Base-by-base conservation (phyloP, 2,113 vertebrate species). In the Podarcis raffonei region DNA sequence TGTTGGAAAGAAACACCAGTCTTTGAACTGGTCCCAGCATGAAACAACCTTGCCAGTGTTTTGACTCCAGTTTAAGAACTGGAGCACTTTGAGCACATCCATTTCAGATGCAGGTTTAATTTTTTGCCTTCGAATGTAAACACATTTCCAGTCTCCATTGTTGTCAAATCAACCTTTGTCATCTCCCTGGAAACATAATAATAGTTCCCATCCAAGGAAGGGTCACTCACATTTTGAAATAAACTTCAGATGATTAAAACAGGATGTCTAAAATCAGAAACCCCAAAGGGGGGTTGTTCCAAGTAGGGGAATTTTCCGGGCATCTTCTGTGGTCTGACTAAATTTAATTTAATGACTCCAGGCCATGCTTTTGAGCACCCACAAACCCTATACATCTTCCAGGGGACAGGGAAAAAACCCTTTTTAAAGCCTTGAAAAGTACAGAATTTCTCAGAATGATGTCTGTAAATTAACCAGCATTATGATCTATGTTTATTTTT, bases 401-500 rank as follows among this genome's bases (percentile, higher is more conserved):
- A 7, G 22, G 13, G 39, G 20, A 7, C 30, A 7, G 48, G 37
- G 23, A 3, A 59, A 8, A 7, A 42, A 42, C 23, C 37, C 16
- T 30, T 57, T 27, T 18, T 13, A 20, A 42, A 32, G 12, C 1
- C 22, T 35, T 23, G 9, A 37, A 13, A 18, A 42, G 69, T 74
- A 57, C 72, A 25, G 23, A 39, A 25, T 9, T 2, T 48, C 53
- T 53, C 32, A 23, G 2, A 12, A 78, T 23, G 32, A 48, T 48
- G 75, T 39, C 20, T 87, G 27, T 20, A 37, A 22, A 79, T 80
- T 37, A 87, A 62, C 81, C 5, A 42, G 30, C 30, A 18, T 84
- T 25, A 39, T 32, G 25, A 9, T 20, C 23, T 77, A 57, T 94
- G 3, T 92, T 91, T 89, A 9, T 91, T 62, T 96, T 96, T 82